phyloP scores from a whole-genome alignment of 2,888 invertebrate genomes.

The Oligia strigilis region DNA sequence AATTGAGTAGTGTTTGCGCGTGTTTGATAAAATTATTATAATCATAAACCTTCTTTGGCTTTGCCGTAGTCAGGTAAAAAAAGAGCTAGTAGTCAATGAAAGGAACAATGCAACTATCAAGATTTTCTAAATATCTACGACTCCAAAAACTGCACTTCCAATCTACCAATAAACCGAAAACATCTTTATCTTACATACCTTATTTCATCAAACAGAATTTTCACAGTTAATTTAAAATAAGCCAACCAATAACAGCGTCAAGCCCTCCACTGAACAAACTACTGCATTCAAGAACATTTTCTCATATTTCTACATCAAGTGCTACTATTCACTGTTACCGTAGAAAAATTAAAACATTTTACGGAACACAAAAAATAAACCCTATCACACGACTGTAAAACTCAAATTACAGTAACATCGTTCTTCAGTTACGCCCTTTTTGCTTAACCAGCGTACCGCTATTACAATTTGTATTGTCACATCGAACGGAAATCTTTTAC shows the following conservation, averaged over 20 bases:
- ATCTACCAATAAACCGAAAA: slow-evolving; percentile 8
- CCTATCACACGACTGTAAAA: fast-evolving
- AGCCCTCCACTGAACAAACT: slow-evolving; percentile 45
- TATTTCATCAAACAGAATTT: slow-evolving; percentile 28
- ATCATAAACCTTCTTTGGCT: no score
- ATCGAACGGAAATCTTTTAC: slow-evolving; percentile 66
- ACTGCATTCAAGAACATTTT: slow-evolving; percentile 66
- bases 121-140: not conserved
- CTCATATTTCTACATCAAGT: slow-evolving; percentile 68
- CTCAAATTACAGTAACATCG: not conserved
- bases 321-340: slow-evolving; percentile 20
- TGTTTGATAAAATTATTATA: no score
- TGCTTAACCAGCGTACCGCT: slow-evolving; percentile 66
- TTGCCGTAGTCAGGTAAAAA: no score
- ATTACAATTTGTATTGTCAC: slow-evolving; percentile 79
- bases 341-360: slow-evolving; percentile 24
- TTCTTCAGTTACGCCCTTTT: slow-evolving; percentile 52
- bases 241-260: slow-evolving; percentile 36
- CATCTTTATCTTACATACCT: not conserved
- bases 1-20: no score
- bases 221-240: slow-evolving; percentile 52
- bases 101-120: no score
- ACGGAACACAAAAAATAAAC: not conserved
- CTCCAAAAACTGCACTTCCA: not conserved
- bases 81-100: no score